Base-by-base conservation (phyloP, 2,113 vertebrate species). In the Phyllopteryx taeniolatus region DNA sequence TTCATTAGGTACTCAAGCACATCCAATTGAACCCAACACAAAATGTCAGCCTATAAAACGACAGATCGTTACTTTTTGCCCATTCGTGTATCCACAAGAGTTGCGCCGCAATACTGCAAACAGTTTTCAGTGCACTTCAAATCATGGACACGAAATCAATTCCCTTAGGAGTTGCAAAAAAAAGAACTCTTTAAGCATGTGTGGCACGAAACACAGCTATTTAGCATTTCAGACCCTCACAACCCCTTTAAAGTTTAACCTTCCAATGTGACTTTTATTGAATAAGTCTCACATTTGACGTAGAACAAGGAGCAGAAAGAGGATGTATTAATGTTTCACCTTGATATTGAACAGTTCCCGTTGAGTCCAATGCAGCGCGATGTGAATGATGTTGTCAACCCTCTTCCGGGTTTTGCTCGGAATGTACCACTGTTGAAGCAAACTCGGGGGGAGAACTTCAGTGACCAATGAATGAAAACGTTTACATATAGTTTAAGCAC, bases 361-460 rank as follows among this genome's bases (percentile, higher is more conserved):
- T 20, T 61, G 31, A 87, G 59, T 79, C 64, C 77, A 80, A 80
- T 4, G 19, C 12, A 75, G 22, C 84, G 78, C 88, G 19, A 83
- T 77, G 22, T 61, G 68, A 14, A 6, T 8, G 3, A 42, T 64
- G 70, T 70, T 80, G 80, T 70, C 65, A 66, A 42, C 19, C 44
- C 33, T n/a, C 3, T 87, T 90, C 90, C 87, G 83, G 60, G 49
- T 86, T 72, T 81, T 80, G 17, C 76, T 43, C 20, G 71, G 86
- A 85, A 31, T 11, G 67, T 80, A 87, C 89, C 87, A 86, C 43
- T 61, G 0, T 4, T 7, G 0, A 0, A 0, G 59, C 2, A 19
- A 64, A 1, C 5, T 15, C 2, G 14, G 49, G 84, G 85, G 80
- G 67, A 27, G 4, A 13, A 31, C 6, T 8, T 47, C 2, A 46